Conservation (phyloP, 2,113 vertebrate species). For the Gopherus flavomarginatus region DNA sequence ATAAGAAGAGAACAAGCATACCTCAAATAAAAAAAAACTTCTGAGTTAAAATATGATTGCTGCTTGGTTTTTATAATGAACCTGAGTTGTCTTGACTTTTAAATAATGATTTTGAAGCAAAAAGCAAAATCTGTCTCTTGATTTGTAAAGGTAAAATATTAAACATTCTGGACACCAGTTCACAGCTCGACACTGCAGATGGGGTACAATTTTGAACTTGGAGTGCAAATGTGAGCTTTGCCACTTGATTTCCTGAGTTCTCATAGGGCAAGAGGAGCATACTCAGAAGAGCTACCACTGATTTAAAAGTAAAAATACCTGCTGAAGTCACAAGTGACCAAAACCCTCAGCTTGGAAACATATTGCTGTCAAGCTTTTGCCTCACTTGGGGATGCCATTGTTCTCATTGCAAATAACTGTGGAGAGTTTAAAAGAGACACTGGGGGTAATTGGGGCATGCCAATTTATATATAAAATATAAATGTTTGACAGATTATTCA, state of each 20-base stretch:
- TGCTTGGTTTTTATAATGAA: conserved; percentile 66
- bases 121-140: conserved; percentile 38
- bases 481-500: not conserved
- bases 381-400: conserved; percentile 55
- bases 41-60: conserved; percentile 81
- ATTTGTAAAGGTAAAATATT: conserved; percentile 26
- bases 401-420: conserved; percentile 61
- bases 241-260: conserved; percentile 53
- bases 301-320: conserved; percentile 59
- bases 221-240: not conserved
- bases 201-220: conserved; percentile 53
- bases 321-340: conserved; percentile 44
- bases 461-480: not conserved
- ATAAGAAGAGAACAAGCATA: conserved; percentile 88
- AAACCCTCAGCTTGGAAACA: conserved; percentile 29
- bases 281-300: conserved; percentile 52
- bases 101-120: conserved; percentile 24
- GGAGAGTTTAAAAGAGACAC: conserved; percentile 37
- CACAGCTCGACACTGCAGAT: not conserved
- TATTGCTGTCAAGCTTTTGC: conserved; percentile 27
- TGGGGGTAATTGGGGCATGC: conserved; percentile 40
- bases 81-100: conserved; percentile 50
- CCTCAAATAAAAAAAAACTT: conserved; percentile 89
- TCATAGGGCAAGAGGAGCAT: not conserved
- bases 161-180: conserved; percentile 20